Evolutionary conservation across 92 coral and sea anemone genomes (phyloP).

Genomic region (Meandrina meandrites): DNA sequence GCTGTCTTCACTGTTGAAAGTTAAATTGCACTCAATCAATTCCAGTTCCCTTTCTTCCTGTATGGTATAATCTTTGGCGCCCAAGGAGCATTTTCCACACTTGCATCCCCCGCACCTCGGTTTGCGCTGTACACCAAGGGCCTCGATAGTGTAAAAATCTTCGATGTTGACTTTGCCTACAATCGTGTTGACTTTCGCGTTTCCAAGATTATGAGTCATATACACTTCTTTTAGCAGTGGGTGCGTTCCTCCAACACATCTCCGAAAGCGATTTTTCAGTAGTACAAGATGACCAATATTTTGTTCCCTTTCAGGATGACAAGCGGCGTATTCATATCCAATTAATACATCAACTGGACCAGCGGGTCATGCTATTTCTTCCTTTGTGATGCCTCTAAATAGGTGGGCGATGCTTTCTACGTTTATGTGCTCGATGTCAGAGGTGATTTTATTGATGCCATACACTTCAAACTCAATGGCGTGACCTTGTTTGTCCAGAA

Average conservation of each 20-base stretch:
- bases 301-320: constrained; percentile 60
- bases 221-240: constrained; percentile 27
- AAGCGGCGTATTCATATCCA: constrained; percentile 75
- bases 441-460: constrained; percentile 56
- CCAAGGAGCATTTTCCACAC: constrained; percentile 61
- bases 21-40: constrained; percentile 48
- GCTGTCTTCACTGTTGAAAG: no score
- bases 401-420: constrained; percentile 50
- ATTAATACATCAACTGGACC: constrained; percentile 70
- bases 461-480: constrained; percentile 49
- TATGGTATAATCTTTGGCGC: constrained; percentile 52
- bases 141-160: constrained; percentile 64
- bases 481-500: constrained; percentile 56
- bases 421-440: constrained; percentile 54
- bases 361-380: constrained; percentile 55
- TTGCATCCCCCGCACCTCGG: constrained; percentile 63
- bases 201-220: constrained; percentile 17
- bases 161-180: constrained; percentile 41
- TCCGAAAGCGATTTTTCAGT: constrained; percentile 63
- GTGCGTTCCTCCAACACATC: constrained; percentile 53
- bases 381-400: constrained; percentile 46
- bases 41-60: constrained; percentile 62
- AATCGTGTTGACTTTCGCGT: constrained; percentile 40
- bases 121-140: constrained; percentile 57
- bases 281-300: constrained; percentile 55